Evolutionary conservation across 2,113 vertebrate genomes (phyloP).

Genomic region (Ia io): DNA sequence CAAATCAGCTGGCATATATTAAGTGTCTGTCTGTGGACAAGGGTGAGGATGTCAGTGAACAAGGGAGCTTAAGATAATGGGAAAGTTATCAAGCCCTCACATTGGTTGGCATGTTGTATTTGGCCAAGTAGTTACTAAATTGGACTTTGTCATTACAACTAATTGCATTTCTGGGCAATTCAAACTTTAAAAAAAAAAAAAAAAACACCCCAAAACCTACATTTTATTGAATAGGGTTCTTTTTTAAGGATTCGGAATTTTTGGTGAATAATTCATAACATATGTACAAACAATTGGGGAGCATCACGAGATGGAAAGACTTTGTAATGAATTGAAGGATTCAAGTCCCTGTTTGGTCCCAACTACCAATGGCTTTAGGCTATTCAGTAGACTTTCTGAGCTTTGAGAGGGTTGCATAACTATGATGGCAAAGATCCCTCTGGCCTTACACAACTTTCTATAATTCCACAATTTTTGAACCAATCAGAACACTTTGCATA

Average conservation of each 20-base stretch:
- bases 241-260: constrained; percentile 50
- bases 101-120: constrained; percentile 38
- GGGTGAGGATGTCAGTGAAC: constrained; percentile 59
- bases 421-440: neutral
- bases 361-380: neutral
- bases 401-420: neutral
- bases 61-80: constrained; percentile 59
- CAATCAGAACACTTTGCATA: constrained; percentile 3
- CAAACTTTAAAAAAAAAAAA: neutral
- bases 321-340: neutral
- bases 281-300: constrained; percentile 40
- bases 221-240: constrained; percentile 5
- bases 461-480: neutral
- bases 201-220: neutral
- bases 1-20: constrained; percentile 57
- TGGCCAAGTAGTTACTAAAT: constrained; percentile 54
- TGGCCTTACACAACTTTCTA: neutral
- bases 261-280: constrained; percentile 59
- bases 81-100: constrained; percentile 42
- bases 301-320: neutral
- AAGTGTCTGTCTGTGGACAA: constrained; percentile 46
- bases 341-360: constrained; percentile 30
- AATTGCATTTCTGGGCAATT: constrained; percentile 51
- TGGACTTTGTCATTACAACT: constrained; percentile 57
- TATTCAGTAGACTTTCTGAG: constrained; percentile 9